phyloP scores from a whole-genome alignment of 2,113 vertebrate species.

The Ardeotis arabs region DNA sequence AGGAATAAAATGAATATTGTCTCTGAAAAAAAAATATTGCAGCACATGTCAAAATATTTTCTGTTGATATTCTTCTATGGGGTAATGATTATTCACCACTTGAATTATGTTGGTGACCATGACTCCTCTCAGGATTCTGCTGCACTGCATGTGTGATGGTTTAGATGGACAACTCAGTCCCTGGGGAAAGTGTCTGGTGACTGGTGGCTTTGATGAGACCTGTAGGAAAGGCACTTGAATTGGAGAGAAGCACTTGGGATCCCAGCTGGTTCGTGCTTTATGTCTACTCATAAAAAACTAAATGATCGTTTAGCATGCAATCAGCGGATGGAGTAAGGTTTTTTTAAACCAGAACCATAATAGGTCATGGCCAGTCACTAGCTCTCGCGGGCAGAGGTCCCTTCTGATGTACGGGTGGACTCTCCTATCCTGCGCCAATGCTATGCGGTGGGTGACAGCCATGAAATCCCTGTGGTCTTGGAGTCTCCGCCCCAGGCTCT shows the following conservation, averaged over 20 bases:
- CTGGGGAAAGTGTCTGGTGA: neutral
- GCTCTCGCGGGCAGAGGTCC: neutral
- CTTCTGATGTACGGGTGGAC: rapidly evolving
- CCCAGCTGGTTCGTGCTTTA: conserved; percentile 1
- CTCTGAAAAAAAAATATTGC: neutral
- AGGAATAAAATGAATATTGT: neutral
- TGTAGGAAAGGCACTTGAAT: neutral
- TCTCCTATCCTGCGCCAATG: neutral
- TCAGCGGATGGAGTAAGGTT: neutral
- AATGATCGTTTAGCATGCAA: neutral
- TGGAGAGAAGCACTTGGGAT: neutral
- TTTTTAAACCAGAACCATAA: neutral
- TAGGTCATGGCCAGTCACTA: neutral
- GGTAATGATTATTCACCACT: neutral
- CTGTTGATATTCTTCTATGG: neutral
- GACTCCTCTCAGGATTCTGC: neutral
- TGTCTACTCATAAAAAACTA: neutral
- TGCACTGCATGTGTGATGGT: neutral
- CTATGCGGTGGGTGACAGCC: rapidly evolving
- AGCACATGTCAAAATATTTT: neutral
- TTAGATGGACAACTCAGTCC: neutral
- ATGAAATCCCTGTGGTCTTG: neutral
- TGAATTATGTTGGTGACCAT: neutral
- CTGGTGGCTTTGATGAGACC: neutral
- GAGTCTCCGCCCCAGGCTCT: neutral